Conservation (phyloP, 2,113 vertebrate species). For the Myiozetetes cayanensis region DNA sequence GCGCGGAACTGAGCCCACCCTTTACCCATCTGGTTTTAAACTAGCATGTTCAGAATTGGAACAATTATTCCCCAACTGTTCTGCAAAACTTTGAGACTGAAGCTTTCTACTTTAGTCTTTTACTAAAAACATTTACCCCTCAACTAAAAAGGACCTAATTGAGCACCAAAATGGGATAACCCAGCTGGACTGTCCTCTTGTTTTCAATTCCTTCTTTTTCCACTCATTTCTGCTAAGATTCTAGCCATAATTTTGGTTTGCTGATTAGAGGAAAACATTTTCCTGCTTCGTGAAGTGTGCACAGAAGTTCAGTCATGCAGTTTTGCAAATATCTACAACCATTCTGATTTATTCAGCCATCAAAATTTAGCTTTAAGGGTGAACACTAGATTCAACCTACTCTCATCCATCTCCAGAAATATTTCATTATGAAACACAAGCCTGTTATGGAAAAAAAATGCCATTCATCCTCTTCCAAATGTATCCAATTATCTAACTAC, state of each 20-base stretch:
- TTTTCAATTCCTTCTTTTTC: background rate
- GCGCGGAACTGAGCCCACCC: too few relatives aligned
- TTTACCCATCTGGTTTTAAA: background rate
- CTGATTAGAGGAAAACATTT: conserved; percentile 35
- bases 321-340: background rate
- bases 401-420: conserved; percentile 20
- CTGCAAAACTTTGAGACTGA: background rate
- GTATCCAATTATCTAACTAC: conserved; percentile 41
- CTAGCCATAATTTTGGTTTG: background rate
- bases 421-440: conserved; percentile 38
- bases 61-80: background rate
- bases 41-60: background rate
- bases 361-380: conserved; percentile 32
- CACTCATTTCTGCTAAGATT: background rate
- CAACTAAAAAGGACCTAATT: background rate
- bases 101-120: background rate
- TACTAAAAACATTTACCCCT: background rate
- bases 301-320: conserved; percentile 50
- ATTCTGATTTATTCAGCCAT: conserved; percentile 53
- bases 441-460: background rate
- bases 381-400: background rate
- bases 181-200: background rate
- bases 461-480: conserved; percentile 48
- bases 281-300: conserved; percentile 12
- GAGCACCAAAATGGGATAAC: background rate